A percentile compares a stretch with the other conserved stretches of the same genome.
These are phyloP conservation scores for Pangasius sanitwongsei DNA, from an alignment of 2,797 vertebrate genomes.

Conservation along the genomic window DNA sequence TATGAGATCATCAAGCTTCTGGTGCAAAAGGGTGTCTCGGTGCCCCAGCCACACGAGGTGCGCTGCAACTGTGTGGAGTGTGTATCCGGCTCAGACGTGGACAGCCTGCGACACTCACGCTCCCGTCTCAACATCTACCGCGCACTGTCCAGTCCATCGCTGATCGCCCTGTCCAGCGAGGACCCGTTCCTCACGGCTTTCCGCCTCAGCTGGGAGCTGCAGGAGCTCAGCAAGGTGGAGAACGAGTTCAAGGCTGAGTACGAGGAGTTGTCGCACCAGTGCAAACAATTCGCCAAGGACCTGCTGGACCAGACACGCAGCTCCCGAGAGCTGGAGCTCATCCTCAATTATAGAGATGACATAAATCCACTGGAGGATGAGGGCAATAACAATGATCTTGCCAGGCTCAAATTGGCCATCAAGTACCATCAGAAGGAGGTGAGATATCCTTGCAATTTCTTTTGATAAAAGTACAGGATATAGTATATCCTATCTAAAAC, in stretches of 20 bases:
- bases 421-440: conserved; percentile 99
- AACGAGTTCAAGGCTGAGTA: conserved; percentile 98
- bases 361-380: conserved; percentile 88
- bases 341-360: conserved; percentile 95
- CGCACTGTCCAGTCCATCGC: conserved; percentile 91
- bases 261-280: conserved; percentile 92
- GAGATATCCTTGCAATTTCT: conserved; percentile 22
- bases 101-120: conserved; percentile 93
- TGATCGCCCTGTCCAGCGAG: conserved; percentile 94
- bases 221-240: conserved; percentile 97
- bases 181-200: conserved; percentile 97
- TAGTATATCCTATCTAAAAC: neutral
- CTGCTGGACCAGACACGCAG: conserved; percentile 96
- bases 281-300: conserved; percentile 97
- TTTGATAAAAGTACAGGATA: neutral
- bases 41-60: conserved; percentile 94
- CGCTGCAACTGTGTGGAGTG: conserved; percentile 97
- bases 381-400: conserved; percentile 85
- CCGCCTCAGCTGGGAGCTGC: conserved; percentile 95
- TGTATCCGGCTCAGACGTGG: conserved; percentile 94
- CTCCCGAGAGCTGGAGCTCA: conserved; percentile 95
- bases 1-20: conserved; percentile 98
- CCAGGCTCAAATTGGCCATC: conserved; percentile 93
- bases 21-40: conserved; percentile 94
- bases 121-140: conserved; percentile 97